Conservation (phyloP, 2,113 vertebrate species). For the Cisticola juncidis region DNA sequence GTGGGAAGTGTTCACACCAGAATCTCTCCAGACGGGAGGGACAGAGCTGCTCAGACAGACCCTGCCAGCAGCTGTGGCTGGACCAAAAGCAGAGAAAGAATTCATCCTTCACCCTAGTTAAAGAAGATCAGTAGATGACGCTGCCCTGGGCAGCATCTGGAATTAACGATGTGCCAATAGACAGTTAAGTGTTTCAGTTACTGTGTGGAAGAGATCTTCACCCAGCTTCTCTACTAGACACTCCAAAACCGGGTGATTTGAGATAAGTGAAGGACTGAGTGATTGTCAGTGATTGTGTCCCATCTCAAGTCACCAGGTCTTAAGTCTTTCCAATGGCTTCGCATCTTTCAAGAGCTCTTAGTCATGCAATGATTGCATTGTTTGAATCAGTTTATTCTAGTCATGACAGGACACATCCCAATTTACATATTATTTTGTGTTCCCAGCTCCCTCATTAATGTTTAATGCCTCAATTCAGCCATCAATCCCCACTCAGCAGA, state of each 20-base stretch:
- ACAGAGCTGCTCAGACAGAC: background rate
- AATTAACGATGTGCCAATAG: background rate
- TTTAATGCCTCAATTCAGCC: constrained; percentile 43
- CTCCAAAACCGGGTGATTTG: background rate
- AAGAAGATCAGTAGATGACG: background rate
- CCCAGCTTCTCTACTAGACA: background rate
- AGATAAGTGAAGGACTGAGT: background rate
- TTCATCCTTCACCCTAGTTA: background rate
- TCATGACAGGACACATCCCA: background rate
- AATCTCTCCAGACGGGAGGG: background rate
- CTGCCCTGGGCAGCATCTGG: background rate
- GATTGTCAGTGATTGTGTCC: background rate
- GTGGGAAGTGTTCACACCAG: background rate
- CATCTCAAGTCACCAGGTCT: background rate
- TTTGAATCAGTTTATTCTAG: constrained; percentile 33
- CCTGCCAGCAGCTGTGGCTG: background rate
- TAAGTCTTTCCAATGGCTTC: background rate
- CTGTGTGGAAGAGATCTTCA: background rate
- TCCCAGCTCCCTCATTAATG: constrained; percentile 24
- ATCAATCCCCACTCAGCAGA: constrained; percentile 36
- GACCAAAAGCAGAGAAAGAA: background rate
- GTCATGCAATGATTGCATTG: background rate
- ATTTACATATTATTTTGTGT: constrained; percentile 42
- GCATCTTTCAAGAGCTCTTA: background rate
- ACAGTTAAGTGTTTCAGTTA: background rate